phyloP scores from a whole-genome alignment of 92 coral and sea anemone genomes.

The Phymanthus crucifer region DNA sequence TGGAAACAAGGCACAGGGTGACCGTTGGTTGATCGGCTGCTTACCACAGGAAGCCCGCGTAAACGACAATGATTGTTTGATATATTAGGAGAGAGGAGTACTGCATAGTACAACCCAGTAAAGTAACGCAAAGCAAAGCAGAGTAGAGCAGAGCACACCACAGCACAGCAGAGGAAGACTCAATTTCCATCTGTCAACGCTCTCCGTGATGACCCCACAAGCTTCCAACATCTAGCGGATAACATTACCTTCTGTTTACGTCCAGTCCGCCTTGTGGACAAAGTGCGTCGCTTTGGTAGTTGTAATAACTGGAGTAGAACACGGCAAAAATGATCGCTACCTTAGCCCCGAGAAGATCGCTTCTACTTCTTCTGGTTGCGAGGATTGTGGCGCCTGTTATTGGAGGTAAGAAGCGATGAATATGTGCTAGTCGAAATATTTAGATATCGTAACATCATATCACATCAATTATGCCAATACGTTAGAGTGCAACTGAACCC shows the following conservation, averaged over 20 bases:
- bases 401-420: conserved; percentile 1
- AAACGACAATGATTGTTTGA: too few relatives aligned
- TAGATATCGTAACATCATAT: not conserved
- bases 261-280: not conserved
- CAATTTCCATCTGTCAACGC: not conserved
- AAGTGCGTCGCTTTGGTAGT: not conserved
- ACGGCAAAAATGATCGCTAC: too few relatives aligned
- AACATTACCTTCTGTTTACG: not conserved
- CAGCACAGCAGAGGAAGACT: too few relatives aligned
- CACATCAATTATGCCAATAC: not conserved
- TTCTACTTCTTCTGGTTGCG: conserved; percentile 3
- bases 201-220: not conserved
- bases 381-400: not conserved
- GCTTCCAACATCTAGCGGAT: not conserved
- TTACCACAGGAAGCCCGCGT: too few relatives aligned
- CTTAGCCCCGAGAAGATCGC: too few relatives aligned
- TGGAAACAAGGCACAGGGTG: too few relatives aligned
- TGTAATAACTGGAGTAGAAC: not conserved
- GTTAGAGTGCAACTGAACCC: too few relatives aligned
- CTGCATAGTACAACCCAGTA: too few relatives aligned
- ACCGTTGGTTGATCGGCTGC: too few relatives aligned
- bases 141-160: too few relatives aligned
- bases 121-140: too few relatives aligned
- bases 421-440: not conserved
- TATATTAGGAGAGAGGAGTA: too few relatives aligned